Conservation (phyloP, 1,140 invertebrate species). For the Battus philenor region DNA sequence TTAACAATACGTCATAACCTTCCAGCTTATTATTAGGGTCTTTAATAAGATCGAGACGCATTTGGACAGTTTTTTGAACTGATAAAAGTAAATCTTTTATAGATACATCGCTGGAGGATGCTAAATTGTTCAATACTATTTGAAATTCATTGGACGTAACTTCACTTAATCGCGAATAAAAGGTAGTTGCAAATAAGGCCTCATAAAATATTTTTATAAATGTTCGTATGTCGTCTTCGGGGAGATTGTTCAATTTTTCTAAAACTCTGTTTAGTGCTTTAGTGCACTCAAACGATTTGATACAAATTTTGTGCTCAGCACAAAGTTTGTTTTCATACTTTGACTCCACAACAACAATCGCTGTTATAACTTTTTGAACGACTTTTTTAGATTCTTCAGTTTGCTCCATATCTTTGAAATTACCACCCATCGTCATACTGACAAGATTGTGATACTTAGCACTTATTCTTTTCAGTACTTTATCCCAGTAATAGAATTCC, state of each 20-base stretch:
- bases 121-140: conserved; percentile 48
- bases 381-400: conserved; percentile 20
- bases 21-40: conserved; percentile 20
- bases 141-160: conserved; percentile 40
- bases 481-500: conserved; percentile 35
- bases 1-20: conserved; percentile 33
- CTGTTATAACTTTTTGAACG: conserved; percentile 37
- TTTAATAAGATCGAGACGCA: conserved; percentile 26
- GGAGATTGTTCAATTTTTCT: conserved; percentile 24
- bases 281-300: conserved; percentile 35
- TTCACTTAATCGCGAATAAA: conserved; percentile 24
- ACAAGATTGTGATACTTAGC: conserved; percentile 39
- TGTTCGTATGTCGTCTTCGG: conserved; percentile 29
- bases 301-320: conserved; percentile 33
- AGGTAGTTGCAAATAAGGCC: conserved; percentile 5
- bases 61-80: conserved; percentile 32
- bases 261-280: conserved; percentile 33
- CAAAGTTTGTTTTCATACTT: conserved; percentile 45
- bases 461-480: conserved; percentile 47
- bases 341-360: conserved; percentile 35
- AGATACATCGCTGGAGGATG: conserved; percentile 31
- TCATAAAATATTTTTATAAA: conserved; percentile 22
- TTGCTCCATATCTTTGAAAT: conserved; percentile 15
- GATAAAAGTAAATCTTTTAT: conserved; percentile 34
- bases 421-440: conserved; percentile 18